Percentiles rank a stretch among this genome's conserved stretches.
These are phyloP conservation scores for Acrocephalus kingi DNA, from an alignment of 2,113 vertebrate genomes.

Conservation along the genomic window DNA sequence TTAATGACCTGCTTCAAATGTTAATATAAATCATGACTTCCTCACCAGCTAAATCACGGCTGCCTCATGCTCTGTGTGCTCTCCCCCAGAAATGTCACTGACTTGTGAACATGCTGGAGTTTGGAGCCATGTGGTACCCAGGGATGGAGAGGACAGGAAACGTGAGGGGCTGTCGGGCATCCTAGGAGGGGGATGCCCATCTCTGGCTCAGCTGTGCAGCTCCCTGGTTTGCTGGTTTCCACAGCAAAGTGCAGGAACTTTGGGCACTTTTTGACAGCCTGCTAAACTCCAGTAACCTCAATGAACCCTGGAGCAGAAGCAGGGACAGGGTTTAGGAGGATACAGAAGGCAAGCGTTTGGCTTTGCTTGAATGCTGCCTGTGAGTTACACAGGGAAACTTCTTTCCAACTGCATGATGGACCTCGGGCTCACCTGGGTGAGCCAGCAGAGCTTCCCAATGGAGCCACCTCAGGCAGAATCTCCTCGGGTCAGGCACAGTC, in stretches of 20 bases:
- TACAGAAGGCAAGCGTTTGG: neutral
- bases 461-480: neutral
- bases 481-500: neutral
- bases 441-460: neutral
- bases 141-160: neutral
- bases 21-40: slow-evolving; percentile 53
- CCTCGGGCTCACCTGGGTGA: neutral
- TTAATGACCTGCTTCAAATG: slow-evolving; percentile 49
- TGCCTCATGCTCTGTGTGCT: neutral
- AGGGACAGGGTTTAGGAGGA: neutral
- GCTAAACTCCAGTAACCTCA: neutral
- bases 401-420: neutral
- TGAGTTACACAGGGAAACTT: neutral
- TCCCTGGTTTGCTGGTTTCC: neutral
- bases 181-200: accelerated
- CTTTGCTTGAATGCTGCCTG: neutral
- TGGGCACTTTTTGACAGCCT: neutral
- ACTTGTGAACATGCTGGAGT: neutral
- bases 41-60: neutral
- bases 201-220: accelerated
- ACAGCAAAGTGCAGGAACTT: neutral
- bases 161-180: accelerated
- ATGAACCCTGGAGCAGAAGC: neutral
- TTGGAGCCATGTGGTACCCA: neutral
- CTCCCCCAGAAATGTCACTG: neutral